phyloP scores from a whole-genome alignment of 2,797 vertebrate species.

The Hippocampus kuda region DNA sequence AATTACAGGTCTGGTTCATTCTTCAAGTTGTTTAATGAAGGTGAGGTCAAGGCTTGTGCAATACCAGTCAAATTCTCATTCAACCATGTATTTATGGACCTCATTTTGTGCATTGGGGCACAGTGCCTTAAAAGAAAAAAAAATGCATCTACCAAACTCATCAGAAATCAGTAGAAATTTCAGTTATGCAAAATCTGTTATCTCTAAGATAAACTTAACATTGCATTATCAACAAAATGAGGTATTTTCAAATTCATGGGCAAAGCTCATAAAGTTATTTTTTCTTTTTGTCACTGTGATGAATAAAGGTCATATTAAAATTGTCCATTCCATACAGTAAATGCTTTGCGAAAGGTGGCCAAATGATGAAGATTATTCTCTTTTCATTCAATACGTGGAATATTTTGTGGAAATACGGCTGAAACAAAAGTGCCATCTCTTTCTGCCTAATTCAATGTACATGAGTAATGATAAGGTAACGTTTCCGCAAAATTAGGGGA shows the following conservation, averaged over 20 bases:
- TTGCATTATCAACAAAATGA: neutral
- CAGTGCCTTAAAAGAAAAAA: neutral
- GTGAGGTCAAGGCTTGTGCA: neutral
- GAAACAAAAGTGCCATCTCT: neutral
- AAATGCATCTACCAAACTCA: no score
- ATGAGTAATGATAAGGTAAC: neutral
- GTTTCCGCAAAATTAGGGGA: neutral
- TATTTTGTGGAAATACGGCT: neutral
- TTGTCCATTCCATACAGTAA: no score
- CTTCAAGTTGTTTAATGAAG: neutral
- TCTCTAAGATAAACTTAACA: neutral
- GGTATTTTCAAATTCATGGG: neutral
- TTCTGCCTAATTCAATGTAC: neutral
- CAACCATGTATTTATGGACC: neutral
- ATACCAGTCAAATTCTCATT: neutral
- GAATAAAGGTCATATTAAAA: no score
- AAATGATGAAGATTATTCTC: no score
- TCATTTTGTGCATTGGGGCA: neutral
- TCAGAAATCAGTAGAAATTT: neutral
- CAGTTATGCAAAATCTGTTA: neutral
- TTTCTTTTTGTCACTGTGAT: no score
- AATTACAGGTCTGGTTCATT: neutral
- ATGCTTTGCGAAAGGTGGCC: no score
- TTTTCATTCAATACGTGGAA: no score
- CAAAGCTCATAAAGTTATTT: neutral